Conservation (phyloP, 2,797 vertebrate species). For the Mus spretus region DNA sequence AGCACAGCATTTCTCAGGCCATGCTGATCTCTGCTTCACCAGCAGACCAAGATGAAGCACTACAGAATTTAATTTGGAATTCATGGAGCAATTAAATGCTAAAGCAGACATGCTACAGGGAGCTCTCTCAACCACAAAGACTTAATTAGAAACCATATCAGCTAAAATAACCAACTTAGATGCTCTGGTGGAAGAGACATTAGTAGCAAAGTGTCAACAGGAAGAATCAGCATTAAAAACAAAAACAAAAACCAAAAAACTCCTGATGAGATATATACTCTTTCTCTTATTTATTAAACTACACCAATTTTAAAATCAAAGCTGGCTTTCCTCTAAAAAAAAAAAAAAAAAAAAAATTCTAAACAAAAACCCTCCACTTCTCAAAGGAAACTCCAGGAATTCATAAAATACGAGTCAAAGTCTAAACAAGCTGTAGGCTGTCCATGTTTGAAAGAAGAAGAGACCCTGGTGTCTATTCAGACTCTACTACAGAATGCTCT, state of each 20-base stretch:
- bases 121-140: conserved; percentile 90
- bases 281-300: conserved; percentile 70
- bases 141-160: conserved; percentile 90
- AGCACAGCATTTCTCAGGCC: conserved; percentile 76
- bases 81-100: conserved; percentile 91
- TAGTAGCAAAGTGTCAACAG: conserved; percentile 82
- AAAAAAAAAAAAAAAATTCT: not conserved
- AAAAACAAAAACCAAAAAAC: conserved; percentile 54
- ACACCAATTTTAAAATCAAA: conserved; percentile 79
- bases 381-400: conserved; percentile 45
- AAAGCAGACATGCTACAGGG: conserved; percentile 89
- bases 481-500: conserved; percentile 42
- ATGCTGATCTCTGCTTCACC: conserved; percentile 88
- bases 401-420: conserved; percentile 65
- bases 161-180: conserved; percentile 91
- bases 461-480: not conserved
- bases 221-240: conserved; percentile 63
- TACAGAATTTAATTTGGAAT: conserved; percentile 90
- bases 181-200: conserved; percentile 86
- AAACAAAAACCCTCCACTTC: conserved; percentile 54
- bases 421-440: conserved; percentile 13
- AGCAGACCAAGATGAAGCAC: conserved; percentile 89
- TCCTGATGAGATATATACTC: conserved; percentile 78
- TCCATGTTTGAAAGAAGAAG: not conserved
- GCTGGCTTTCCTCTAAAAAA: not conserved